Percentiles rank a stretch among this genome's conserved stretches.
Evolutionary conservation across 1,140 invertebrate genomes (phyloP).

Genomic region (Leptonema lineaticorne): DNA sequence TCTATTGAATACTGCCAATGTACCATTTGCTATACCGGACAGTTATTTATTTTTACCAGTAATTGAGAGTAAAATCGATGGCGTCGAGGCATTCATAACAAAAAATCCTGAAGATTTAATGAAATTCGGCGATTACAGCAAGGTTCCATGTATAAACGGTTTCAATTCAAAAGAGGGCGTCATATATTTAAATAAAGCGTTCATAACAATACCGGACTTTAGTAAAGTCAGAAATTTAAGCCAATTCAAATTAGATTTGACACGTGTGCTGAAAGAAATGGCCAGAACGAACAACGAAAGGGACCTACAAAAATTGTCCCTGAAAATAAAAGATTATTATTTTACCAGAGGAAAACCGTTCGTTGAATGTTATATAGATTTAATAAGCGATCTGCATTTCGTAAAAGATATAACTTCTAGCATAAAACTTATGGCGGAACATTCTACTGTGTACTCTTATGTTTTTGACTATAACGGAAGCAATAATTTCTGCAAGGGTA

Average conservation of each 20-base stretch:
- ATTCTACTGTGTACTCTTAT: background rate
- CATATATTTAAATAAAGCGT: background rate
- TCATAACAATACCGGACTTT: background rate
- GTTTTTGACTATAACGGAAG: constrained; percentile 7
- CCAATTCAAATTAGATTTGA: constrained; percentile 2
- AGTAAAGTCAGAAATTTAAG: background rate
- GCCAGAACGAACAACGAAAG: background rate
- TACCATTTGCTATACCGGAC: background rate
- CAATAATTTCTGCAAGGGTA: background rate
- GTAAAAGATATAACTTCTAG: background rate
- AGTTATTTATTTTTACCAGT: background rate
- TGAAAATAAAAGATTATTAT: constrained; percentile 7
- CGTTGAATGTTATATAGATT: constrained; percentile 9
- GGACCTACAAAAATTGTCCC: background rate
- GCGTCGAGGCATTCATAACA: background rate
- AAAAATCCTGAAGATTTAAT: constrained; percentile 3
- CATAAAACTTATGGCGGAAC: background rate
- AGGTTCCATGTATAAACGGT: constrained; percentile 1
- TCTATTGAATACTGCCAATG: background rate
- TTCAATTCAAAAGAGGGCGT: constrained; percentile 16
- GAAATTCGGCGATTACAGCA: constrained; percentile 4
- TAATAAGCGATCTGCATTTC: constrained; percentile 2
- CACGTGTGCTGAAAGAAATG: background rate
- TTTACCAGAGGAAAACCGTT: background rate
- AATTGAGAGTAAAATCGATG: background rate